Percentiles rank a stretch among this genome's conserved stretches.
These are phyloP conservation scores for Ladona fulva DNA, from an alignment of 1,140 invertebrate genomes.

Conservation along the genomic window DNA sequence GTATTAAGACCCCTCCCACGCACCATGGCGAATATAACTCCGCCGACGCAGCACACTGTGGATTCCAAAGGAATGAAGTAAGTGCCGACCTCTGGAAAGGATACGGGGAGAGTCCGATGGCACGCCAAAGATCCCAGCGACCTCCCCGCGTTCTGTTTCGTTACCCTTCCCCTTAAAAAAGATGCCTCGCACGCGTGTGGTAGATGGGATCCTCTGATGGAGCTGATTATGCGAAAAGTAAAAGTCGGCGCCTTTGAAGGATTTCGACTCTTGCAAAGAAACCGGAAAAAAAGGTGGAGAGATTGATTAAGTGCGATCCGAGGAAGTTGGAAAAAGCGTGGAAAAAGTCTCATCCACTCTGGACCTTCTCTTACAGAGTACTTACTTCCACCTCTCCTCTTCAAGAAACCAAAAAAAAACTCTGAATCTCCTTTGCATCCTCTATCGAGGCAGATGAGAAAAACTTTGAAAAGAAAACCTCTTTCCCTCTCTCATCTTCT, in stretches of 20 bases:
- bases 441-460: neutral
- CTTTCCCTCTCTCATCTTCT: neutral
- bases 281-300: neutral
- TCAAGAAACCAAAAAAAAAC: neutral
- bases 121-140: too few relatives aligned
- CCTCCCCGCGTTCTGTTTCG: too few relatives aligned
- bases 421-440: neutral
- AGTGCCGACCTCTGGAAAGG: too few relatives aligned
- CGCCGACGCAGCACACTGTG: too few relatives aligned
- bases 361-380: neutral
- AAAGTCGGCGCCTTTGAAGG: neutral
- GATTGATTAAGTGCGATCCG: neutral
- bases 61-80: too few relatives aligned
- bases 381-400: neutral
- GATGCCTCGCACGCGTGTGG: too few relatives aligned
- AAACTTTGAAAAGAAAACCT: neutral
- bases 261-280: neutral
- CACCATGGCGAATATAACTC: too few relatives aligned
- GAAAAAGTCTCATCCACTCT: neutral
- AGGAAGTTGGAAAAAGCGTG: neutral
- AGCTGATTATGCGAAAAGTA: neutral
- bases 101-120: too few relatives aligned
- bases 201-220: neutral
- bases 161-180: too few relatives aligned
- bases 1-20: too few relatives aligned